Evolutionary conservation across 2,797 vertebrate species (phyloP).

Genomic region (Phalanger gymnotis): DNA sequence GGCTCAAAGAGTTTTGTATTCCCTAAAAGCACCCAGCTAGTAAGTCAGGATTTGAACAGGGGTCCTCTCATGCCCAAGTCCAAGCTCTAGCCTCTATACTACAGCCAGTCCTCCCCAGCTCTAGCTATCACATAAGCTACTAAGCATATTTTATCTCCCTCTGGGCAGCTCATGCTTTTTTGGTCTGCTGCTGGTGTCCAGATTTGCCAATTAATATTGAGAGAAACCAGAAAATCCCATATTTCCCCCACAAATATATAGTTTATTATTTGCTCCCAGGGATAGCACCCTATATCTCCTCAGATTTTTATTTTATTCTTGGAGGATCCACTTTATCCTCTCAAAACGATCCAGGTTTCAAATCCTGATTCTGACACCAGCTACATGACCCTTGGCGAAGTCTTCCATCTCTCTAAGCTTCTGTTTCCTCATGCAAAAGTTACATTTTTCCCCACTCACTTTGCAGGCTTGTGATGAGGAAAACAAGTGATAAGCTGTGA

Average conservation of each 20-base stretch:
- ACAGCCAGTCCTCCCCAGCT: not conserved
- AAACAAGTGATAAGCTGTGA: not conserved
- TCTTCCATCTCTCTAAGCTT: not conserved
- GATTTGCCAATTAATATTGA: not conserved
- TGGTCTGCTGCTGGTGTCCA: not conserved
- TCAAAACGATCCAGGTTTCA: not conserved
- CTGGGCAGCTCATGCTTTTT: not conserved
- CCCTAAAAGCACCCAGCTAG: not conserved
- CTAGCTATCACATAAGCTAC: not conserved
- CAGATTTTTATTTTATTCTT: not conserved
- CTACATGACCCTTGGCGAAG: not conserved
- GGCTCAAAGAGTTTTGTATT: not conserved
- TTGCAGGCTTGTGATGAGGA: not conserved
- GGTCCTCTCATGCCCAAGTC: not conserved
- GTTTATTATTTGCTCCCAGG: not conserved
- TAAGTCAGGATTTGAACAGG: not conserved
- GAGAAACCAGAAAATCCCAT: not conserved
- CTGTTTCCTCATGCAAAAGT: not conserved
- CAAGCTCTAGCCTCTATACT: not conserved
- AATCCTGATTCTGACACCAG: not conserved
- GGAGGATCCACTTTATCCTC: not conserved
- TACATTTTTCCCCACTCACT: not conserved
- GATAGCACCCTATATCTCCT: not conserved
- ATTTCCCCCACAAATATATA: not conserved
- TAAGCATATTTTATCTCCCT: not conserved